Conservation (phyloP, 2,113 vertebrate genomes). For the Odobenus rosmarus region DNA sequence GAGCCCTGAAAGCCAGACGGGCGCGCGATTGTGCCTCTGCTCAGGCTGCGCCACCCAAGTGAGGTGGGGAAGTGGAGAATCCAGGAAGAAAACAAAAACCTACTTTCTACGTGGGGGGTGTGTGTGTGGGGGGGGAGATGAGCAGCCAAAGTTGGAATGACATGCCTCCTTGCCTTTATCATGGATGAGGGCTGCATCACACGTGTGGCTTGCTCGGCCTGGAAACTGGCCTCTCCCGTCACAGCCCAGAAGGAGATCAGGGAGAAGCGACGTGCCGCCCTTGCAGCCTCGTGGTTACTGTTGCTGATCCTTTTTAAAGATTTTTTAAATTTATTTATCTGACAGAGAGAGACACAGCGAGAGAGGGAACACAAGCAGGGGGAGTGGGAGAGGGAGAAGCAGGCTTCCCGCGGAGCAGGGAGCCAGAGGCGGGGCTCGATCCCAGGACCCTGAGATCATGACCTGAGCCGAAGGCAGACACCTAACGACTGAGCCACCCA, state of each 20-base stretch:
- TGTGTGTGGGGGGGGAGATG: neutral
- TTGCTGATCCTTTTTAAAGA: neutral
- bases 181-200: constrained; percentile 22
- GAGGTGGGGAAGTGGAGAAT: constrained; percentile 1
- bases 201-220: neutral
- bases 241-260: neutral
- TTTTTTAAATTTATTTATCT: no score
- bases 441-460: no score
- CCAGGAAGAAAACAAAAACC: constrained; percentile 13
- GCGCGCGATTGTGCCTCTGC: neutral
- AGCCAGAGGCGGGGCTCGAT: no score
- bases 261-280: neutral
- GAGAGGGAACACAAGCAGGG: no score
- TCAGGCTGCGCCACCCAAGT: constrained; percentile 33
- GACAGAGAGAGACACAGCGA: no score
- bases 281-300: neutral
- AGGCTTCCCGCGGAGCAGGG: no score
- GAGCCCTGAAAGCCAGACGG: neutral
- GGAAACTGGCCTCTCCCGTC: neutral
- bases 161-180: constrained; percentile 30
- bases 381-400: no score
- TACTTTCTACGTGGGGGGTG: neutral
- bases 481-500: no score
- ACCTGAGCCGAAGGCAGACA: no score
- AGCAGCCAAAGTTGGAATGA: neutral